Percentiles rank a stretch among this genome's conserved stretches.
phyloP scores from a whole-genome alignment of 2,797 vertebrate genomes.

The Girardinus metallicus region DNA sequence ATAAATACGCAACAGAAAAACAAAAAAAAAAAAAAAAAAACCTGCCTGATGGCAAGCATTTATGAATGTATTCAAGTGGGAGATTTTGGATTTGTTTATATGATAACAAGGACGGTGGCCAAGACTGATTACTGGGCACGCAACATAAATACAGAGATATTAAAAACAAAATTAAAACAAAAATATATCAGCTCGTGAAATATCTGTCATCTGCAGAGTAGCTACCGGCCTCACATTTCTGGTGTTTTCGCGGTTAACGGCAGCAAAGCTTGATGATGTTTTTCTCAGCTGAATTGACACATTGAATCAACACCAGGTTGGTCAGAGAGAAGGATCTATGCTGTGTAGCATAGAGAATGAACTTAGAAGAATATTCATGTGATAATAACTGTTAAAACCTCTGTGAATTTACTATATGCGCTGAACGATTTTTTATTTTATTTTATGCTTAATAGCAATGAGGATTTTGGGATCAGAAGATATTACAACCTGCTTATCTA shows the following conservation, averaged over 20 bases:
- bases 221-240: background rate
- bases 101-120: slow-evolving; percentile 2
- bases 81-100: slow-evolving; percentile 11
- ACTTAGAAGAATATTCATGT: background rate
- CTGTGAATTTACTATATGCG: background rate
- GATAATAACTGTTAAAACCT: background rate
- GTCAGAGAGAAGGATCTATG: background rate
- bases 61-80: slow-evolving; percentile 5
- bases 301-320: background rate
- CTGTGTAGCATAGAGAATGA: background rate
- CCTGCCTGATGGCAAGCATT: slow-evolving; percentile 12
- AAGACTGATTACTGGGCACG: slow-evolving; percentile 10
- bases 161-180: background rate
- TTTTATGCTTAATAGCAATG: background rate
- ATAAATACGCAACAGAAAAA: slow-evolving; percentile 24
- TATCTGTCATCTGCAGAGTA: background rate
- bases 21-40: background rate
- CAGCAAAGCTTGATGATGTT: background rate
- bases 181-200: background rate
- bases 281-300: background rate
- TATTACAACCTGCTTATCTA: background rate
- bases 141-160: slow-evolving; percentile 8
- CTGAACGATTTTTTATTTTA: background rate
- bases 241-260: background rate
- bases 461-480: background rate